Percentiles rank a stretch among this genome's conserved stretches.
phyloP scores from a whole-genome alignment of 2,113 vertebrate genomes.

The Danio rerio region GRCz12tu NC_133196.1:14902501-14903000 shows the following conservation, averaged over 20 bases:
- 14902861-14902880: neutral
- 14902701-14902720: neutral
- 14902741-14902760: neutral
- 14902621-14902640: neutral
- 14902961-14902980: neutral
- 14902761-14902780: neutral
- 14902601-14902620: neutral
- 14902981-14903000: neutral
- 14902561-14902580: slow-evolving; percentile 21
- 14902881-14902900: neutral
- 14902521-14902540: slow-evolving; percentile 57
- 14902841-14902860: slow-evolving; percentile 16
- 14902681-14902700: neutral
- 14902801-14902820: neutral
- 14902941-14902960: neutral
- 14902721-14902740: neutral
- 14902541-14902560: slow-evolving; percentile 51
- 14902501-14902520: slow-evolving; percentile 71
- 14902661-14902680: slow-evolving; percentile 33
- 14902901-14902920: neutral
- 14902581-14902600: neutral
- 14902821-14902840: neutral
- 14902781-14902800: neutral
- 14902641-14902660: neutral
- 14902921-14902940: neutral